These are phyloP conservation scores for Mesorhabditis belari DNA, from an alignment of 2,888 invertebrate genomes.

Conservation along the genomic window DNA sequence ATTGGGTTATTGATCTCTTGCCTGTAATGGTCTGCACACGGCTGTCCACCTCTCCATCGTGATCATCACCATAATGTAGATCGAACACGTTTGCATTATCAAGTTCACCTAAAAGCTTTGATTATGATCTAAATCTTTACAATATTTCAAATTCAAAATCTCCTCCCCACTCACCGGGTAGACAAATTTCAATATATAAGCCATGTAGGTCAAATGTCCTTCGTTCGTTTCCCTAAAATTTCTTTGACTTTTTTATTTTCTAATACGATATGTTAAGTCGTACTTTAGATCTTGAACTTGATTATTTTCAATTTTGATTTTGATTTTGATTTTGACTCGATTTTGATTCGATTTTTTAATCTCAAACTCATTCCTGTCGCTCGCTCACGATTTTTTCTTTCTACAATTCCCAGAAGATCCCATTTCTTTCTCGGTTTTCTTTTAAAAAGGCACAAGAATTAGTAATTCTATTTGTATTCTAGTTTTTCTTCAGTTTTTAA, in stretches of 20 bases:
- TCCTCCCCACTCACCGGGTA: conserved; percentile 48
- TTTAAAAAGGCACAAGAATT: not conserved
- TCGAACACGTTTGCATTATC: conserved; percentile 47
- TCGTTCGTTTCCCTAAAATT: not conserved
- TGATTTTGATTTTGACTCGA: too few species aligned
- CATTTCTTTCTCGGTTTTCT: not conserved
- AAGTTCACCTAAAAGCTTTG: conserved; percentile 31
- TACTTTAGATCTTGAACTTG: too few species aligned
- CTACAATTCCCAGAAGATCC: not conserved
- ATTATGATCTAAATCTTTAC: not conserved
- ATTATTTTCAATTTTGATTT: too few species aligned
- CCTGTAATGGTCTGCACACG: conserved; percentile 47
- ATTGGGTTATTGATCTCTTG: too few species aligned
- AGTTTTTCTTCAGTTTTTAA: not conserved
- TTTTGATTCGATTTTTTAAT: too few species aligned
- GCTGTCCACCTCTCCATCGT: conserved; percentile 50
- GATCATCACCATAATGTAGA: conserved; percentile 48
- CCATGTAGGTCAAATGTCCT: conserved; percentile 18
- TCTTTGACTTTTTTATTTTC: not conserved
- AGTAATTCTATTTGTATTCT: not conserved
- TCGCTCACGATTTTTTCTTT: too few species aligned
- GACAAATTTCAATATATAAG: conserved; percentile 42
- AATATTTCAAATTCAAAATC: not conserved
- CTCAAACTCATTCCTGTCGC: too few species aligned
- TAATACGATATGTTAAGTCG: not conserved